phyloP scores from a whole-genome alignment of 2,797 vertebrate genomes.

The Sylvia borin region DNA sequence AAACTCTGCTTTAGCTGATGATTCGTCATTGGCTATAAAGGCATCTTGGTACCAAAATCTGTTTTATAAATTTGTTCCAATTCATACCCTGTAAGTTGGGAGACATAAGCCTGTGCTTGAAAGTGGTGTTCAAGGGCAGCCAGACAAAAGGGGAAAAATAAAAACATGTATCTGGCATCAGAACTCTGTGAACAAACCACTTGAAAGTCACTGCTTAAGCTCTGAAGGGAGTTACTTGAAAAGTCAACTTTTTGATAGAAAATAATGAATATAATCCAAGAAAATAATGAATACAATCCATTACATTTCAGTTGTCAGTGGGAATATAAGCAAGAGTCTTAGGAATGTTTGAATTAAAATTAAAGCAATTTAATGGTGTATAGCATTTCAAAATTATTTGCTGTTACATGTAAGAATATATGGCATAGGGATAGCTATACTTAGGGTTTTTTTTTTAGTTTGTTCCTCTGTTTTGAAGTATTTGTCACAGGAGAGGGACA shows the following conservation, averaged over 20 bases:
- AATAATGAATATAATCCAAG: not conserved
- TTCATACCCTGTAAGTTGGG: not conserved
- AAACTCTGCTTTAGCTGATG: not conserved
- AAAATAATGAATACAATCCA: not conserved
- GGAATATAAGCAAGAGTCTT: not conserved
- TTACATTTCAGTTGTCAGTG: not conserved
- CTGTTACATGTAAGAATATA: not conserved
- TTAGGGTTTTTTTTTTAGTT: not conserved
- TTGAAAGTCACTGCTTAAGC: not conserved
- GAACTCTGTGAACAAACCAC: not conserved
- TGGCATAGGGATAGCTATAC: not conserved
- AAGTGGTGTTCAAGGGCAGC: not conserved
- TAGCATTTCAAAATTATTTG: not conserved
- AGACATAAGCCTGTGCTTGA: not conserved
- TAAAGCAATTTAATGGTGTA: not conserved
- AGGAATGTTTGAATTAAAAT: not conserved
- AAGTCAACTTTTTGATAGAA: not conserved
- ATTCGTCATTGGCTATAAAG: not conserved
- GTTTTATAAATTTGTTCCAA: not conserved
- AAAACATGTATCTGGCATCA: not conserved
- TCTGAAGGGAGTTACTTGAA: not conserved
- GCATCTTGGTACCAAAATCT: not conserved
- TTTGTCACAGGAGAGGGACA: not conserved
- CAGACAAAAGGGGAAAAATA: not conserved
- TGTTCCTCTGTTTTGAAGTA: not conserved